These are phyloP conservation scores for Hedychridium roseum DNA, from an alignment of 2,888 invertebrate species.

Conservation along the genomic window DNA sequence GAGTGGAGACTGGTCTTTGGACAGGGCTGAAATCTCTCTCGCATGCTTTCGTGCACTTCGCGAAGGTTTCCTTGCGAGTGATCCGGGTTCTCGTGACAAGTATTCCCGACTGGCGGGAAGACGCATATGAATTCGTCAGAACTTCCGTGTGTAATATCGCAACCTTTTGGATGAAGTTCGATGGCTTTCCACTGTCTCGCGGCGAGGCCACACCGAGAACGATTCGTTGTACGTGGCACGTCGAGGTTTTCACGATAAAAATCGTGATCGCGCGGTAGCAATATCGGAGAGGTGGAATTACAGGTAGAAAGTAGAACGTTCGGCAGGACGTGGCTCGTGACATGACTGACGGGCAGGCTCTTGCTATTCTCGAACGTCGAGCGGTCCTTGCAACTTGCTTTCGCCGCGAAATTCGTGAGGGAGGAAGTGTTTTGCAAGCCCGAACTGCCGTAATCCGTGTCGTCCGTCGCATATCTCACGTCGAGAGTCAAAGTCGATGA, in stretches of 20 bases:
- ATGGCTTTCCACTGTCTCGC: conserved; percentile 33
- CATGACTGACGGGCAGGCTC: conserved; percentile 38
- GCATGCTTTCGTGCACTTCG: conserved; percentile 13
- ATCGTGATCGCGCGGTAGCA: conserved; percentile 14
- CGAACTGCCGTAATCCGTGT: conserved; percentile 35
- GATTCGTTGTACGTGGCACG: conserved; percentile 17
- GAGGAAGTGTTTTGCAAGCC: conserved; percentile 29
- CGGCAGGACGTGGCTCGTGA: conserved; percentile 20
- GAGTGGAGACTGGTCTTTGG: conserved; percentile 65
- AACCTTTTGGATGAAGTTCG: conserved; percentile 18
- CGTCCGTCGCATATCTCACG: conserved; percentile 51
- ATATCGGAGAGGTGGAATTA: conserved; percentile 24
- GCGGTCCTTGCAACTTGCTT: conserved; percentile 18
- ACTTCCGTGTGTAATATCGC: too few relatives aligned
- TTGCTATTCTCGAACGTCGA: conserved; percentile 37
- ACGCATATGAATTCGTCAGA: not conserved
- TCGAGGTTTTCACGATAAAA: conserved; percentile 22
- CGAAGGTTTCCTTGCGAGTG: too few relatives aligned
- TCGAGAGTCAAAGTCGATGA: conserved; percentile 56
- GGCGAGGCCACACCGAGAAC: conserved; percentile 18
- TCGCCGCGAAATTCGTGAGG: conserved; percentile 28
- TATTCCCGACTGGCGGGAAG: not conserved
- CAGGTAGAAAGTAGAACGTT: conserved; percentile 28
- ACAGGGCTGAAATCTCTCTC: too few relatives aligned
- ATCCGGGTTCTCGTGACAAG: conserved; percentile 2